Base-by-base conservation (phyloP, 2,888 invertebrate species). In the Siphonodentalium dalli region DNA sequence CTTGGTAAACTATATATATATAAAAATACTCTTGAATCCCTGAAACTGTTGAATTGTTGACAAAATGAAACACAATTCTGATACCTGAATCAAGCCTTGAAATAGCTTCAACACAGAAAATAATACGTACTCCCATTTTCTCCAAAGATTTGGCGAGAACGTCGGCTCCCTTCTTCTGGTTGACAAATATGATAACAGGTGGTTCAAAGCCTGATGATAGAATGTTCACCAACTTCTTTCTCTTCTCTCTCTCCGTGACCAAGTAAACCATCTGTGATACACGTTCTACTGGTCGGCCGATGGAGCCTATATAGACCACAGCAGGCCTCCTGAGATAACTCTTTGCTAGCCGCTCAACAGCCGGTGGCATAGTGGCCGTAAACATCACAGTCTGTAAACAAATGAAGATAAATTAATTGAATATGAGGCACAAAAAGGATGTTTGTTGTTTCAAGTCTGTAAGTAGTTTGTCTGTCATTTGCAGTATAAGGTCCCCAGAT, bases 141-240 rank as follows among this genome's bases (percentile, higher is more conserved):
- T 97, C 96, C 78, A 99, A 85, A 37, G 97, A 95, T 82, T 95
- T 93, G 27, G 97, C 96, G 80, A 99, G 85, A 2, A 99, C 92
- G 82, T 99, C 99, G 0, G 97, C 99, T 54, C 98, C 98, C 83
- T 97, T 99, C 89, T 99, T 99, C 83, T 99, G 98, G 83, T 99
- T 99, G 74, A 99, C 99, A 82, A 99, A 99, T 75, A 99, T 97
- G 71, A 99, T 99, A 66, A 99, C 91, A 0, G 99, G 99, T 2
- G 97, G 97, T 77, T 96, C 95, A 49, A 95, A 89, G 23, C 93
- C 92, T 24, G 69, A 56, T 43, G 88, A 88, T 35, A 99, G 86
- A 66, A 99, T 91, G 81, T 94, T 92, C 83, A 99, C 89, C 28
- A 99, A 87, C 84, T 97, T 98, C 84, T 93, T 92, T 60, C 96